A percentile compares a stretch with the other conserved stretches of the same genome.
Conservation (phyloP, 2,888 invertebrate genomes). For the Agrotis segetum region DNA sequence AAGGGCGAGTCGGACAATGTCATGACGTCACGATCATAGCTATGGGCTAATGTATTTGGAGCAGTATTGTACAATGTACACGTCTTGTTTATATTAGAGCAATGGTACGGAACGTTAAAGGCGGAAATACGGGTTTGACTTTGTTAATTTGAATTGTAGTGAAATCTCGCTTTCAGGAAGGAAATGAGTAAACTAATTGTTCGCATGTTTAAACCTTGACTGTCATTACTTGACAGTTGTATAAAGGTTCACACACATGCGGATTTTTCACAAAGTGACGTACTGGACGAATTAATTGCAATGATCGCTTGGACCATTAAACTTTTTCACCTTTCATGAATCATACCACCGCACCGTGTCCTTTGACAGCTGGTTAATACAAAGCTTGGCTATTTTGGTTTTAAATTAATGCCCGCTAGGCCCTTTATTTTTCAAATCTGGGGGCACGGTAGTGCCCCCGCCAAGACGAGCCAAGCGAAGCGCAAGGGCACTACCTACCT, state of each 20-base stretch:
- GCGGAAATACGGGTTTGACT: background rate
- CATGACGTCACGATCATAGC: conserved; percentile 32
- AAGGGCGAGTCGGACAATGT: conserved; percentile 41
- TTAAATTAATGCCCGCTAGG: no score
- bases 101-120: conserved; percentile 26
- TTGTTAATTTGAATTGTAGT: background rate
- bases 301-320: background rate
- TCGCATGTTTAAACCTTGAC: background rate
- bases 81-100: conserved; percentile 19
- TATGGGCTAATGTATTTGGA: conserved; percentile 41
- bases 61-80: conserved; percentile 25
- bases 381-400: background rate
- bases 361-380: background rate
- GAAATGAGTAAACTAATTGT: no score
- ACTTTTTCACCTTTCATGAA: background rate
- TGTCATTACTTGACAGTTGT: no score
- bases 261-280: background rate
- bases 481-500: no score
- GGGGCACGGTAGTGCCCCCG: no score
- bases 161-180: background rate
- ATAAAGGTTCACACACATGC: background rate
- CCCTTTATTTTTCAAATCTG: no score
- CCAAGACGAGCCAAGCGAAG: no score
- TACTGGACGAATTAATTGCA: background rate
- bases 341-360: background rate